These are phyloP conservation scores for Vanessa cardui DNA, from an alignment of 2,888 invertebrate species.

Conservation along the genomic window DNA sequence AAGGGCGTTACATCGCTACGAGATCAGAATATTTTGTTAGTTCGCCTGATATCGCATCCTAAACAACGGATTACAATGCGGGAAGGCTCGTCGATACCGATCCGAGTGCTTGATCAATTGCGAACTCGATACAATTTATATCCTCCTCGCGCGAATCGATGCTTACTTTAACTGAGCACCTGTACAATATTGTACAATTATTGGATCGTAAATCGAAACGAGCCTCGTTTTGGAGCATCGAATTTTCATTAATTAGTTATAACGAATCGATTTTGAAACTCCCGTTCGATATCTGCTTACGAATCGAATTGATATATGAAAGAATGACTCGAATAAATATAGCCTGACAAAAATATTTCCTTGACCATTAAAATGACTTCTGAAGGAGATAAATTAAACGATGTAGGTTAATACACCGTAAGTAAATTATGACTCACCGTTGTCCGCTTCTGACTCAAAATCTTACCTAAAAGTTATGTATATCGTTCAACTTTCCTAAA, in stretches of 20 bases:
- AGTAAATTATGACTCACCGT: constrained; percentile 18
- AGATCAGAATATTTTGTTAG: constrained; percentile 81
- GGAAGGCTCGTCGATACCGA: constrained; percentile 68
- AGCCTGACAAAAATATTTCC: not conserved
- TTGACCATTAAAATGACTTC: constrained; percentile 1
- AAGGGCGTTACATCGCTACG: constrained; percentile 80
- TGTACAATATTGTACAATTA: constrained; percentile 30
- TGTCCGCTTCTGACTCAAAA: constrained; percentile 7
- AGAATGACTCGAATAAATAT: constrained; percentile 12
- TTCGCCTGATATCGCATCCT: constrained; percentile 62
- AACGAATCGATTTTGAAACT: constrained; percentile 6
- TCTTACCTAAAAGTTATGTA: not conserved
- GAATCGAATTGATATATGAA: constrained; percentile 20
- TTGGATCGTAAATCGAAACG: constrained; percentile 20
- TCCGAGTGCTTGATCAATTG: constrained; percentile 67
- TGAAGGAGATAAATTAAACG: constrained; percentile 1
- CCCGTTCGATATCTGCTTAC: not conserved
- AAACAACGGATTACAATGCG: constrained; percentile 81
- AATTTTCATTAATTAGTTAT: constrained; percentile 17
- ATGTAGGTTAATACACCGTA: constrained; percentile 21
- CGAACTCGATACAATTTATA: constrained; percentile 64
- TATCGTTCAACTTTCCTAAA: not conserved
- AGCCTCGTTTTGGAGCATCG: not conserved
- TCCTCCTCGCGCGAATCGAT: constrained; percentile 53
- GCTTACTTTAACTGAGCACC: constrained; percentile 30